Evolutionary conservation across 2,888 invertebrate genomes (phyloP), one percentile per base, ranked within the genome.

Genomic region (Cryptosula pallasiana): DNA sequence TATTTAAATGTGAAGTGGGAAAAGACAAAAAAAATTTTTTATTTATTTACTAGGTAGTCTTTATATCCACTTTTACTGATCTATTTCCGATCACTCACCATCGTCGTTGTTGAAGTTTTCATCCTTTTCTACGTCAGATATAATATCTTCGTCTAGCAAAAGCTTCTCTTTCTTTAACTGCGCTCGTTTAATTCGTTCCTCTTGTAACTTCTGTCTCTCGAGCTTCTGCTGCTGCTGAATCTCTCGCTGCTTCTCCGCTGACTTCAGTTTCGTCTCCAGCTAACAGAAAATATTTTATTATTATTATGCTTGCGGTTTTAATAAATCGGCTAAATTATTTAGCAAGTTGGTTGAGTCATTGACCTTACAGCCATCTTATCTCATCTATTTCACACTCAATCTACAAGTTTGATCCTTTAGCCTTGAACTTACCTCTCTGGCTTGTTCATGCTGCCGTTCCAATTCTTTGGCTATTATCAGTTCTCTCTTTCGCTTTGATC

Each of bases 21-120:
- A n/a, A n/a, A n/a, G n/a, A n/a, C n/a, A n/a, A n/a, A n/a, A n/a
- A n/a, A n/a, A n/a, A n/a, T n/a, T n/a, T n/a, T n/a, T n/a, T n/a
- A n/a, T n/a, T n/a, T n/a, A n/a, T n/a, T n/a, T n/a, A n/a, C n/a
- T n/a, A n/a, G n/a, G n/a, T n/a, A n/a, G n/a, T n/a, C n/a, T n/a
- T n/a, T n/a, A n/a, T n/a, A n/a, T n/a, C n/a, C n/a, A n/a, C n/a
- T n/a, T n/a, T n/a, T n/a, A n/a, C n/a, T n/a, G n/a, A n/a, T n/a
- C n/a, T 45, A 13, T 45, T 20, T 45, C 45, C 20, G 45, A 5
- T 45, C 45, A 25, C 57, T 63, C 27, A 63, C 63, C 63, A 32
- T 63, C 63, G 32, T 63, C 63, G n/a, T 63, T 63, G 63, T 63
- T 63, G 34, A 63, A 63, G 63, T 63, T 63, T 32, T 63, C 63